Evolutionary conservation across 2,797 vertebrate genomes (phyloP).

Genomic region (Pseudomugil gertrudae): DNA sequence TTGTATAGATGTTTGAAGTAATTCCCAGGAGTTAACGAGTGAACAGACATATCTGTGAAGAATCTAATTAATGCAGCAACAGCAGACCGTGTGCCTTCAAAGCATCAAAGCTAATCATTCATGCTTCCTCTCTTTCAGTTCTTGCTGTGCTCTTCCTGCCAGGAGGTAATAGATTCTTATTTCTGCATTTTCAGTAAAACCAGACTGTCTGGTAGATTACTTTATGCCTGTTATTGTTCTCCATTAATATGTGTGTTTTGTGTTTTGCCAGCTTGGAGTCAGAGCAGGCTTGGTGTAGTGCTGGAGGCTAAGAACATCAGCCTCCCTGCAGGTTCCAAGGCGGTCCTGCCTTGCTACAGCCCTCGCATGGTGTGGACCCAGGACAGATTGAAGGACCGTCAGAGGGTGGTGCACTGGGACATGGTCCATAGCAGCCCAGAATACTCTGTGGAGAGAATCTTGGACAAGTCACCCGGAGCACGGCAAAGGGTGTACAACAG

Average conservation of each 20-base stretch:
- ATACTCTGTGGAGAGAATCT: slow-evolving; percentile 83
- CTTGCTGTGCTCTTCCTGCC: slow-evolving; percentile 72
- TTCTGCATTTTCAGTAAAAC: background rate
- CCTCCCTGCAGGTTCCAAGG: slow-evolving; percentile 77
- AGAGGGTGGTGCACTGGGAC: slow-evolving; percentile 97
- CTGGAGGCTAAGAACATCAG: slow-evolving; percentile 87
- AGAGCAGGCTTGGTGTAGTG: slow-evolving; percentile 77
- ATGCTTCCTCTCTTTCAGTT: slow-evolving; percentile 72
- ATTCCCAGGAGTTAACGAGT: slow-evolving; percentile 14
- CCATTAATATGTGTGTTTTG: slow-evolving; percentile 17
- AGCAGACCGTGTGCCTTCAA: background rate
- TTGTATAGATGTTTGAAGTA: slow-evolving; percentile 8
- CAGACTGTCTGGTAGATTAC: background rate
- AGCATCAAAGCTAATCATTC: slow-evolving; percentile 14
- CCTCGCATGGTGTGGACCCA: slow-evolving; percentile 91
- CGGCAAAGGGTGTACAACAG: slow-evolving; percentile 88
- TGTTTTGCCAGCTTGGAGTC: slow-evolving; percentile 67
- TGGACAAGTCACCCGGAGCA: slow-evolving; percentile 93
- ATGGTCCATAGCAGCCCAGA: slow-evolving; percentile 78
- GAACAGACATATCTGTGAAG: background rate
- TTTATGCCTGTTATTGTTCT: background rate
- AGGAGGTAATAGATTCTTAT: slow-evolving; percentile 68
- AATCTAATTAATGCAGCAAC: background rate
- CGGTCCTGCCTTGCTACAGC: slow-evolving; percentile 89
- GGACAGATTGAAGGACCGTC: slow-evolving; percentile 90